Percentiles rank a stretch among this genome's conserved stretches.
phyloP scores from a whole-genome alignment of 2,113 vertebrate genomes.

The Thunnus maccoyii region DNA sequence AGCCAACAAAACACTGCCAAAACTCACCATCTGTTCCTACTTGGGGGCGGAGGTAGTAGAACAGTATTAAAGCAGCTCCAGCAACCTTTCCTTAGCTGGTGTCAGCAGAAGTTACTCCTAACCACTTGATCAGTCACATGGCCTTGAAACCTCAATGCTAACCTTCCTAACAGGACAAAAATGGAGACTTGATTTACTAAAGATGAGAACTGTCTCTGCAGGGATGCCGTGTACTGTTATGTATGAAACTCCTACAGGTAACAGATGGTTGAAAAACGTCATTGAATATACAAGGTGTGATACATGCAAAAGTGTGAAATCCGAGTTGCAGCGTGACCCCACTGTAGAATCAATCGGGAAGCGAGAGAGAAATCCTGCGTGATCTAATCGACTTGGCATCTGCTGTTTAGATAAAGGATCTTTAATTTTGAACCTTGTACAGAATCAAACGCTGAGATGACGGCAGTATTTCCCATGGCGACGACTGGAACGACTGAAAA shows the following conservation, averaged over 20 bases:
- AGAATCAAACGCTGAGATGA: constrained; percentile 23
- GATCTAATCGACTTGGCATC: constrained; percentile 44
- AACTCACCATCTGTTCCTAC: constrained; percentile 80
- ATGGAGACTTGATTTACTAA: not conserved
- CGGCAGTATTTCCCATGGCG: constrained; percentile 41
- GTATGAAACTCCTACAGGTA: constrained; percentile 47
- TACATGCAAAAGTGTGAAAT: constrained; percentile 50
- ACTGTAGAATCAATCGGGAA: constrained; percentile 12
- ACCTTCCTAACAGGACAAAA: constrained; percentile 24
- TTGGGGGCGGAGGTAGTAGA: constrained; percentile 36
- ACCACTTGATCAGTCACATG: constrained; percentile 33
- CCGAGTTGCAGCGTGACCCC: constrained; percentile 26
- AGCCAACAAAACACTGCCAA: constrained; percentile 77
- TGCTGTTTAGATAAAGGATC: constrained; percentile 39
- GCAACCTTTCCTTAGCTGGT: constrained; percentile 36
- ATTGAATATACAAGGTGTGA: constrained; percentile 29
- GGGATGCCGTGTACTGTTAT: not conserved
- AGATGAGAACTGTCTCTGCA: constrained; percentile 6
- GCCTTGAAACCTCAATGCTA: constrained; percentile 18
- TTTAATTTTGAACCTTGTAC: constrained; percentile 32
- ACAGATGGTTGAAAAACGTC: constrained; percentile 61
- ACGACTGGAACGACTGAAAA: constrained; percentile 9
- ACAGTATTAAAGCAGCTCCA: constrained; percentile 49
- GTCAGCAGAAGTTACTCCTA: constrained; percentile 34
- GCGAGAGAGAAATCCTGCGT: constrained; percentile 15